Evolutionary conservation across 1,140 invertebrate genomes (phyloP), one percentile per base, ranked within the genome.

Genomic region (Penaeus chinensis): DNA sequence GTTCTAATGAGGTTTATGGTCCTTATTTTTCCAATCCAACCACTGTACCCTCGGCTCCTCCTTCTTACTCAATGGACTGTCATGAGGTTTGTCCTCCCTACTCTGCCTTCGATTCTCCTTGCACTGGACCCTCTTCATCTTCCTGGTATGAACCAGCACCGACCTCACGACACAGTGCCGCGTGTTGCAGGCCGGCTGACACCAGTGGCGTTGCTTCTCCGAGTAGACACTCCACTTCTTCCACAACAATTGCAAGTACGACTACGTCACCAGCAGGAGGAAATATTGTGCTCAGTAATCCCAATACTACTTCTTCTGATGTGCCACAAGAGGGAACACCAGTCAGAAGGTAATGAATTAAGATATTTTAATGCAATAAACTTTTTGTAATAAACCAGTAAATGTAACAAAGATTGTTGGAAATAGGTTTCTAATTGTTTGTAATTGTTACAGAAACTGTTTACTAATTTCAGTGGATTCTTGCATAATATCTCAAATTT

Each of bases 151-250:
- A 77, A 60, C 71, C 79, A 74, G 62, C 79, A 62, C 63, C 66
- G 80, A 82, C 80, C 86, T 87, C 86, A 87, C 86, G 86, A 82
- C 86, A 87, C 86, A 83, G 86, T 87, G 86, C 86, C 86, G 61
- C 80, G 86, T 87, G 71, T 87, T 87, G 63, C 86, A 87, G 86
- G 86, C 86, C 86, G 65, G 86, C 65, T 71, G 78, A 87, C 61
- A 87, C 69, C 32, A 87, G 86, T 61, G 80, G 63, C 42, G 24
- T 87, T 80, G 86, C 78, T 60, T 87, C 86, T 77, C 86, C 86
- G 71, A 87, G 86, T 81, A 82, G 86, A 87, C 86, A 82, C 77
- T 87, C 86, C 86, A 87, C 86, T 65, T 82, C 80, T 37, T 87
- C 86, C 86, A 87, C 54, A 60, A 82, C 81, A 20, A 47, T 82